Conservation (phyloP, 92 coral and sea anemone genomes). For the Palythoa grandis region DNA sequence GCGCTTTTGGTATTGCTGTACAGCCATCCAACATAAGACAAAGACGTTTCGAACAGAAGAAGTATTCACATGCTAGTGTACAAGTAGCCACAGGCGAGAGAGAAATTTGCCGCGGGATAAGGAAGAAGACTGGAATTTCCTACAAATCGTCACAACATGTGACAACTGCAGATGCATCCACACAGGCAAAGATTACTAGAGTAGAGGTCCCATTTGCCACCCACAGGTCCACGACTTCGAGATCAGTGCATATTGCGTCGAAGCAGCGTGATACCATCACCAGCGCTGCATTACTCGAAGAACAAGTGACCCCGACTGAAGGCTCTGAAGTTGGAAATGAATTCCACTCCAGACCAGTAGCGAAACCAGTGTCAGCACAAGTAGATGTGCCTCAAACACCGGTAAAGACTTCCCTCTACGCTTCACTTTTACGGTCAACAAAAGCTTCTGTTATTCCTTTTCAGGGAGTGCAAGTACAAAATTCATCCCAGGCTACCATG, state of each 20-base stretch:
- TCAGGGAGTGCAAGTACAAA: background rate
- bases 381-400: background rate
- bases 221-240: background rate
- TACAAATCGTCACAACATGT: background rate
- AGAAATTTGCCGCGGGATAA: background rate
- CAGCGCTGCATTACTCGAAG: background rate
- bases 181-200: slow-evolving; percentile 7
- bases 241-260: background rate
- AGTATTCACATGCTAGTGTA: slow-evolving; percentile 1
- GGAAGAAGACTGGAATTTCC: background rate
- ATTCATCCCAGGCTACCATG: background rate
- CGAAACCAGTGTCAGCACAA: background rate
- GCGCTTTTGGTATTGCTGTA: background rate
- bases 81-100: slow-evolving; percentile 21
- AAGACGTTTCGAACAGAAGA: background rate
- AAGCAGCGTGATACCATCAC: background rate
- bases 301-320: background rate
- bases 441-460: background rate
- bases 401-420: background rate
- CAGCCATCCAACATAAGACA: background rate
- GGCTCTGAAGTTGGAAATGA: background rate
- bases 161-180: slow-evolving; percentile 9
- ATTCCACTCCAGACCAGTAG: background rate
- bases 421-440: background rate
- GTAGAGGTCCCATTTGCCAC: background rate